A percentile compares a stretch with the other conserved stretches of the same genome.
Evolutionary conservation across 2,113 vertebrate species (phyloP).

Genomic region (Forbesichthys agassizii): DNA sequence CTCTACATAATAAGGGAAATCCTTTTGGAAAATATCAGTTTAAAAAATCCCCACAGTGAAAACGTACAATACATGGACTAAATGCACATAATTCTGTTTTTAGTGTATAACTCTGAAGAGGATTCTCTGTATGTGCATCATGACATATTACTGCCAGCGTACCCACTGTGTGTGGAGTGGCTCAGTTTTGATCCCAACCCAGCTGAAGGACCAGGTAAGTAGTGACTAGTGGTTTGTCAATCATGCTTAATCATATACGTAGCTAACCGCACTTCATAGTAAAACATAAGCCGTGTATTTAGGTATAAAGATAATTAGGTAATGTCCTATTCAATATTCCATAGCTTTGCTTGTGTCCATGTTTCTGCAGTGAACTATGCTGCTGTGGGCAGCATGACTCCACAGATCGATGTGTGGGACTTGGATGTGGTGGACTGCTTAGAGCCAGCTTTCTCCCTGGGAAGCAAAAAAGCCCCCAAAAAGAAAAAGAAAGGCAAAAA

Average conservation of each 20-base stretch:
- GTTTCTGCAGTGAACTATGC: constrained; percentile 84
- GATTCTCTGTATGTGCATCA: constrained; percentile 95
- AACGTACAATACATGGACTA: background rate
- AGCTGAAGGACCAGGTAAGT: constrained; percentile 81
- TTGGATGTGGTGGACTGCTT: constrained; percentile 94
- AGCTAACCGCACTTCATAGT: too few species aligned
- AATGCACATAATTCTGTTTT: constrained; percentile 28
- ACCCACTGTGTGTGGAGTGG: constrained; percentile 93
- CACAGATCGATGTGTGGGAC: constrained; percentile 95
- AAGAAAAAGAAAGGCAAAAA: constrained; percentile 92
- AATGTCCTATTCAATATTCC: background rate
- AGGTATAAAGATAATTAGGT: background rate
- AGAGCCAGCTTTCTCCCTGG: constrained; percentile 92
- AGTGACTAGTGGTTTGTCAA: background rate
- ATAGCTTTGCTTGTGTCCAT: background rate
- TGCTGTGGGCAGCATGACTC: constrained; percentile 95
- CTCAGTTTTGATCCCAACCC: constrained; percentile 94
- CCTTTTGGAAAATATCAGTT: too few species aligned
- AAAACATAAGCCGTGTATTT: too few species aligned
- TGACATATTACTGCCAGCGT: constrained; percentile 90
- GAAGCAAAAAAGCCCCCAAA: constrained; percentile 83
- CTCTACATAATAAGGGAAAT: too few species aligned
- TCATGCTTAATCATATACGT: background rate
- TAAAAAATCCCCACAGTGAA: too few species aligned
- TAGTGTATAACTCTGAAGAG: constrained; percentile 95